Evolutionary conservation across 2,888 invertebrate species (phyloP), one percentile per base, ranked within the genome.

Genomic region (Shargacucullia verbasci): DNA sequence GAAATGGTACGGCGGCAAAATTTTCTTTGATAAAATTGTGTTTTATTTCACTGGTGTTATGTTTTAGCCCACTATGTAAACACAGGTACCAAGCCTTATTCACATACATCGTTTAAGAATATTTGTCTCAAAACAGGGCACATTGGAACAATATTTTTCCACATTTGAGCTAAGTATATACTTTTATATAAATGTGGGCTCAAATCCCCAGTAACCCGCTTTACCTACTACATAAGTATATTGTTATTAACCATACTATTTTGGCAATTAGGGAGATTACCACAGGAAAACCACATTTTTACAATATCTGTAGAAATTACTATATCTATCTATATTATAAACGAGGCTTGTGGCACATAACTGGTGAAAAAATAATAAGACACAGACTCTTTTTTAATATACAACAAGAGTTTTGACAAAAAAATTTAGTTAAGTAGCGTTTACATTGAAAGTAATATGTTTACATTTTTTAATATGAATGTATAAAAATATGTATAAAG

Each of bases 241-340:
- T 56, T 62, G 70, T 75, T 78, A 70, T 60, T 74, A 76, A 78
- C 53, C 83, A 87, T 76, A 86, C 88, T 92, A 93, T 91, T 93
- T 94, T 94, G 93, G 93, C 93, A 93, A 92, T 91, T 92, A 92
- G 84, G 93, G 93, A 93, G 93, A 94, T 90, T 90, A 92, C 91
- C 93, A 94, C 93, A 94, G 92, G 84, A 84, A 87, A 80, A 83
- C 80, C 78, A 72, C 29, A 60, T 61, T 66, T 78, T 77, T 79
- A 73, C 79, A 73, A 58, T 77, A 73, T 70, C 62, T 75, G 67
- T 75, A 60, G 65, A 55, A 20, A 66, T 59, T 55, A 75, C 45
- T 47, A 70, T 47, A 70, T 52, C 59, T 76, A 68, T 50, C 54
- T 72, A 53, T 68, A 73, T 59, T 63, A 56, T 57, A 59, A 52